Percentiles rank a stretch among this genome's conserved stretches.
Conservation (phyloP, 2,113 vertebrate genomes). For the Phyllopteryx taeniolatus region DNA sequence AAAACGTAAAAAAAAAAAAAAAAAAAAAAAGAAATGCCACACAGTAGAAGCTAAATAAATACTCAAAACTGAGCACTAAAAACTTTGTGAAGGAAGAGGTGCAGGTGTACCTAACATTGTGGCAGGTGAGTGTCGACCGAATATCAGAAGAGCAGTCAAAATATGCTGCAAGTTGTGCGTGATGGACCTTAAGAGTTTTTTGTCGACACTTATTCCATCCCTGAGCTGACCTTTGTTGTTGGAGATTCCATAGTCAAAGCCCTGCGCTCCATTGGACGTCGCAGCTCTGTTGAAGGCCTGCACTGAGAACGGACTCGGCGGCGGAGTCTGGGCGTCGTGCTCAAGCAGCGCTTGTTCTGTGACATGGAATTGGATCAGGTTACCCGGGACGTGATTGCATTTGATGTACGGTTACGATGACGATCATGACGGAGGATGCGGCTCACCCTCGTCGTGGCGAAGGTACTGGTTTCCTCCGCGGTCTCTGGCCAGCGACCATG, state of each 20-base stretch:
- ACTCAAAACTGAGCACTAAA: neutral
- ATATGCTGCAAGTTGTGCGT: neutral
- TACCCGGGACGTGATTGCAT: neutral
- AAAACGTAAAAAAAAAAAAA: neutral
- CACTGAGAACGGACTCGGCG: slow-evolving; percentile 94
- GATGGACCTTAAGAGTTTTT: neutral
- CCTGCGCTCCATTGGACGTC: slow-evolving; percentile 84
- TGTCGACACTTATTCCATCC: neutral
- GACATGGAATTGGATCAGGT: slow-evolving; percentile 17
- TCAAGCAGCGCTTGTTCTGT: slow-evolving; percentile 90
- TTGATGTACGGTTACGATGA: neutral
- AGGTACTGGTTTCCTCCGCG: slow-evolving; percentile 96
- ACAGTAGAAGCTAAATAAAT: neutral
- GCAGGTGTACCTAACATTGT: neutral
- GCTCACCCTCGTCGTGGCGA: slow-evolving; percentile 93
- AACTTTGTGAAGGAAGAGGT: neutral
- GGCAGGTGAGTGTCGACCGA: neutral
- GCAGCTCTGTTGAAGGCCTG: slow-evolving; percentile 89
- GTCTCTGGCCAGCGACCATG: slow-evolving; percentile 97
- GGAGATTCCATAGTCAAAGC: slow-evolving; percentile 95
- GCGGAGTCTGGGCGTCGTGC: slow-evolving; percentile 90
- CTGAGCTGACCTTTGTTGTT: slow-evolving; percentile 88
- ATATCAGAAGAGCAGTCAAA: neutral
- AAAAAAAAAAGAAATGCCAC: neutral
- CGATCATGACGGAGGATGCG: neutral